Conservation (phyloP, 1,140 invertebrate species). For the Tetragnatha versicolor region DNA sequence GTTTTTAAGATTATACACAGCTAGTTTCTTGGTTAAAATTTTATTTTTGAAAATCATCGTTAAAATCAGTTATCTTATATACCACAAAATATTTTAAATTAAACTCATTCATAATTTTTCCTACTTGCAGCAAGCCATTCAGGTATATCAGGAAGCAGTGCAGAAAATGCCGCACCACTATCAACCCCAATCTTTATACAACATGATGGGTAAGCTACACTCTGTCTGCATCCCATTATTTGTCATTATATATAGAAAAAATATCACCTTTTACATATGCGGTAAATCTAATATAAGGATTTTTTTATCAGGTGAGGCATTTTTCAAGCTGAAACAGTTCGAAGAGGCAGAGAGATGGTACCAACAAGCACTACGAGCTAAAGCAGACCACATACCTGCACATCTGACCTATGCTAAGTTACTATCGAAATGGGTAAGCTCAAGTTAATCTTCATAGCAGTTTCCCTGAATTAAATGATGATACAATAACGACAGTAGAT, state of each 20-base stretch:
- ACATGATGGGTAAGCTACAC: constrained; percentile 76
- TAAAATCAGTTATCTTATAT: neutral
- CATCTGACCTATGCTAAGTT: constrained; percentile 91
- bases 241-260: too few relatives aligned
- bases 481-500: too few relatives aligned
- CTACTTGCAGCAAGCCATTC: constrained; percentile 75
- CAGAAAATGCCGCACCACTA: constrained; percentile 81
- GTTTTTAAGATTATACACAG: too few relatives aligned
- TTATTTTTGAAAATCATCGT: neutral
- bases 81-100: neutral
- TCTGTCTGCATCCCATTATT: too few relatives aligned
- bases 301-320: constrained; percentile 73
- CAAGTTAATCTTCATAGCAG: neutral
- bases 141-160: constrained; percentile 85
- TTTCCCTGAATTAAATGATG: neutral
- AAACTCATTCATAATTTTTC: neutral
- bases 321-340: constrained; percentile 79
- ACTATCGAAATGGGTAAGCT: constrained; percentile 84
- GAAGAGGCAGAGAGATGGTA: constrained; percentile 86
- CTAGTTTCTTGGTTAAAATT: neutral
- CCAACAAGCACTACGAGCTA: constrained; percentile 77
- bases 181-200: constrained; percentile 79
- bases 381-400: constrained; percentile 87
- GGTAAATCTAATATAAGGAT: neutral
- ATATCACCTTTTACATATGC: too few relatives aligned